Percentiles rank a stretch among this genome's conserved stretches.
Conservation (phyloP, 2,888 invertebrate species). For the Cloeon dipterum region DNA sequence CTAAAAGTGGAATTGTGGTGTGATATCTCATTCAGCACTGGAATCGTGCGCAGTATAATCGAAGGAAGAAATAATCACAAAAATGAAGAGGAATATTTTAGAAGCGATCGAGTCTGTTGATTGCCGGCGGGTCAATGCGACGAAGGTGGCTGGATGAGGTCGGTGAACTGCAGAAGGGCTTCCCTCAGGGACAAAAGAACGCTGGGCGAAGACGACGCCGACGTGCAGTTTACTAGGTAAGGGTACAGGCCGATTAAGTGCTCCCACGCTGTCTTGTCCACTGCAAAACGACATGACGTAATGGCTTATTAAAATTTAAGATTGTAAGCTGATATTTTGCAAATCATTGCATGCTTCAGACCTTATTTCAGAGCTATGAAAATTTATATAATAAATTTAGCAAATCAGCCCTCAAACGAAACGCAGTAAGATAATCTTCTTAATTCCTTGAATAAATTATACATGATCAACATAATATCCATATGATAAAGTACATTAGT, state of each 20-base stretch:
- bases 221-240: slow-evolving; percentile 60
- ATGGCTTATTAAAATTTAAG: slow-evolving; percentile 1
- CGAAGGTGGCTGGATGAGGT: slow-evolving; percentile 48
- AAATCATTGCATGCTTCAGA: not conserved
- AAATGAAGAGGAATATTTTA: no score
- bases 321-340: slow-evolving; percentile 3
- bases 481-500: no score
- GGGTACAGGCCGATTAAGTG: slow-evolving; percentile 84
- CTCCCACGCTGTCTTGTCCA: slow-evolving; percentile 78
- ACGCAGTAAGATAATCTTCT: no score
- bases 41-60: no score
- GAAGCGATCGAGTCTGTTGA: no score
- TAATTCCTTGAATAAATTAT: no score
- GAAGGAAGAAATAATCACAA: no score
- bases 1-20: no score
- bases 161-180: slow-evolving; percentile 70
- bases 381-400: slow-evolving; percentile 4
- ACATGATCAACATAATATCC: no score
- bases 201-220: slow-evolving; percentile 51
- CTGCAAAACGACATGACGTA: slow-evolving; percentile 26
- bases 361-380: slow-evolving; percentile 7
- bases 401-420: no score
- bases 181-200: slow-evolving; percentile 59
- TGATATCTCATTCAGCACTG: no score
- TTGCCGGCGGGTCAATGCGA: no score